These are phyloP conservation scores for Rhagium mordax DNA, from an alignment of 2,888 invertebrate species.

Conservation along the genomic window DNA sequence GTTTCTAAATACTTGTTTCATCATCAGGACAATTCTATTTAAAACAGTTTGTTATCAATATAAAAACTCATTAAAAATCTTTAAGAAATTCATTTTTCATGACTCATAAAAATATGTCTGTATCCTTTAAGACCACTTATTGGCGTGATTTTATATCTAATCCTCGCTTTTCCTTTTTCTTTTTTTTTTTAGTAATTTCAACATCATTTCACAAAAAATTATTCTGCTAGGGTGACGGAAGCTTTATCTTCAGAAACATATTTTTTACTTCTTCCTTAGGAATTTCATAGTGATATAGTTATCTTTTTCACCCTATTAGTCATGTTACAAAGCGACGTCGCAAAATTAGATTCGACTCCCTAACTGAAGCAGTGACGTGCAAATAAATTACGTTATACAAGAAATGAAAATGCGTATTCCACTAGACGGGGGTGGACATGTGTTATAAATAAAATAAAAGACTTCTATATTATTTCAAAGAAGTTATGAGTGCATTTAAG, in stretches of 20 bases:
- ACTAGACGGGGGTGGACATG: no score
- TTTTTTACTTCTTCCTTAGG: constrained; percentile 6
- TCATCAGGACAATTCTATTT: no score
- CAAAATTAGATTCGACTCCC: not conserved
- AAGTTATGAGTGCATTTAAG: no score
- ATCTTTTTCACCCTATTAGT: constrained; percentile 23
- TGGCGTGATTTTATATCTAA: not conserved
- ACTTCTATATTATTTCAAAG: no score
- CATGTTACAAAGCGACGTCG: not conserved
- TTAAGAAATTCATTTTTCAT: no score
- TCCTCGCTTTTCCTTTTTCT: not conserved
- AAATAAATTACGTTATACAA: not conserved
- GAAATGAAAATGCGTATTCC: no score
- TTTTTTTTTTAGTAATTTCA: not conserved
- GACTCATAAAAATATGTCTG: no score
- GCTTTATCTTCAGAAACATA: constrained; percentile 16
- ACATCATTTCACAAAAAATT: not conserved
- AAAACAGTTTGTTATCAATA: no score
- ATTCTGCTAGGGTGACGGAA: not conserved
- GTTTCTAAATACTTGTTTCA: no score
- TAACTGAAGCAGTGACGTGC: not conserved
- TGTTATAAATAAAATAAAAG: no score
- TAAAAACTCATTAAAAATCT: no score
- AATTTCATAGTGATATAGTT: constrained; percentile 1
- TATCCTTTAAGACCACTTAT: not conserved